Evolutionary conservation across 2,113 vertebrate genomes (phyloP), one percentile per base, ranked within the genome.

Genomic region (Oenanthe oenanthe): DNA sequence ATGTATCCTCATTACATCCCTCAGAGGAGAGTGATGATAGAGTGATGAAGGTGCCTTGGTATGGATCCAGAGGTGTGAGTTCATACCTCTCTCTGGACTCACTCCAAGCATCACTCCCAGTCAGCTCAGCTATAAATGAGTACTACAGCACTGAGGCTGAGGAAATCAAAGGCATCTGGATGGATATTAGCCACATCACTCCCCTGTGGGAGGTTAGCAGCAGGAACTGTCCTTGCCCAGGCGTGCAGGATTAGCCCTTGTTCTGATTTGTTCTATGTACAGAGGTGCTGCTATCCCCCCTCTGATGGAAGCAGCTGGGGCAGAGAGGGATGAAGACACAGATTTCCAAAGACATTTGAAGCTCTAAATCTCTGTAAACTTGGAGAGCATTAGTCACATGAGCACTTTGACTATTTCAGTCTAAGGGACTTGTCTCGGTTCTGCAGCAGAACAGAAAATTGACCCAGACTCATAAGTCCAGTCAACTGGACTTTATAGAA

Each of bases 1-100:
- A 79, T 85, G 89, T 34, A 80, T 77, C 63, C 82, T 88, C 85
- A 89, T 91, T 94, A 85, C 31, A 88, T 72, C 9, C 67, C 89
- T 93, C 81, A 17, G 50, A 92, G 81, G 81, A 91, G 54, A 88
- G 22, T n/a, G 75, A 90, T 93, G 95, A 85, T 61, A 85, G 82
- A 95, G 63, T 12, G 6, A 38, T 50, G 93, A 85, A 85, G 58
- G 90, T 83, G 42, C 73, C 82, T 85, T 94, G 94, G 78, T 95
- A 76, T 77, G 67, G 63, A 85, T 95, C 82, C 95, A 92, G 78
- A 83, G 92, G 82, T 94, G 71, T 61, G 82, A 95, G 82, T 93
- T 96, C 95, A 73, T 85, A 22, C 45, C 50, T 85, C 75, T 92
- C 45, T 40, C 34, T 96, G 92, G 90, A 88, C 34, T 70, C 1